Percentiles rank a stretch among this genome's conserved stretches.
Evolutionary conservation across 2,888 invertebrate species (phyloP).

Genomic region (Drosophila neonasuta): DNA sequence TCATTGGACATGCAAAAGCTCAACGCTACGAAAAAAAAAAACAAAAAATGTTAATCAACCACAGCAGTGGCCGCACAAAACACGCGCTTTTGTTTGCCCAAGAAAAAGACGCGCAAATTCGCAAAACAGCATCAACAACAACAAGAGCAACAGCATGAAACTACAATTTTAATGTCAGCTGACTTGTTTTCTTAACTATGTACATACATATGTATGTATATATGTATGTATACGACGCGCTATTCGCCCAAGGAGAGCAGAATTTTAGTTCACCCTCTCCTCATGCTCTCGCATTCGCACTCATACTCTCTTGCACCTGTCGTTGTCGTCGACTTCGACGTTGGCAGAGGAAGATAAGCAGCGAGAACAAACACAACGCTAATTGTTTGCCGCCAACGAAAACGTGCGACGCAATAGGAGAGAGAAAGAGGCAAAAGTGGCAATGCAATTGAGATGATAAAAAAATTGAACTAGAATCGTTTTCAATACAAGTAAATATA

Average conservation of each 20-base stretch:
- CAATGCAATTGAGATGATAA: conserved; percentile 38
- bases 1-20: conserved; percentile 47
- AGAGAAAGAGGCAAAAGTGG: conserved; percentile 10
- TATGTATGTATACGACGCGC: background rate
- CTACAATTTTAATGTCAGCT: conserved; percentile 64
- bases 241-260: background rate
- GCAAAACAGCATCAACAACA: conserved; percentile 20
- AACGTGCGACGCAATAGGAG: conserved; percentile 65
- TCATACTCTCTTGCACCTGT: conserved; percentile 44
- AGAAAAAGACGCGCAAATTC: conserved; percentile 19
- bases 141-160: conserved; percentile 29
- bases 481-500: background rate
- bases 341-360: conserved; percentile 45
- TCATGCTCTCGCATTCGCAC: conserved; percentile 16
- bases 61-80: conserved; percentile 31
- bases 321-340: conserved; percentile 25
- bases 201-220: background rate
- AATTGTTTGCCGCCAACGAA: conserved; percentile 59
- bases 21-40: conserved; percentile 10
- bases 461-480: conserved; percentile 9
- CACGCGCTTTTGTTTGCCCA: conserved; percentile 41
- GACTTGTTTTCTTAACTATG: conserved; percentile 57
- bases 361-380: conserved; percentile 46
- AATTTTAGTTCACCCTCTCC: conserved; percentile 8
- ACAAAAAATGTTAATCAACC: conserved; percentile 51